Percentiles rank a stretch among this genome's conserved stretches.
Evolutionary conservation across 2,888 invertebrate genomes (phyloP).

Genomic region (Temnothorax ravouxi): DNA sequence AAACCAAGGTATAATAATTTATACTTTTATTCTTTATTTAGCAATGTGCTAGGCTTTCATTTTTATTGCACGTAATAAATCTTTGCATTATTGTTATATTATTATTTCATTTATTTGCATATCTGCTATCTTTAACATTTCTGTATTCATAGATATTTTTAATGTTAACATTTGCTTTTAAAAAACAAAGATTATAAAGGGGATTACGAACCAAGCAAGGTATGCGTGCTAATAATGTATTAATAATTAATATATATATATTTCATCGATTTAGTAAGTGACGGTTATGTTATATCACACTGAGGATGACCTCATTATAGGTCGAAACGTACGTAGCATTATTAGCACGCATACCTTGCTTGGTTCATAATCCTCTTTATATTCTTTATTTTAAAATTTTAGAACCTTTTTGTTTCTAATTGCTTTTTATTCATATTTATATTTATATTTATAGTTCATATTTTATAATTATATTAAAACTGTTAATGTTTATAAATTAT

Average conservation of each 20-base stretch:
- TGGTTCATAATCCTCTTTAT: no score
- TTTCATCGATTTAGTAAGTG: no score
- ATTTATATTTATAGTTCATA: not conserved
- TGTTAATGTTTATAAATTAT: not conserved
- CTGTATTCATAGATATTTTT: not conserved
- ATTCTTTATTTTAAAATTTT: no score
- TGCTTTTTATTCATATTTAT: not conserved
- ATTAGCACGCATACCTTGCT: no score
- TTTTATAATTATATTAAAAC: not conserved
- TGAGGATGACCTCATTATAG: no score
- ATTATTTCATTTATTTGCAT: not conserved
- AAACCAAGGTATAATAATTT: slow-evolving; percentile 10
- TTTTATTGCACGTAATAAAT: not conserved
- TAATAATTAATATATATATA: no score
- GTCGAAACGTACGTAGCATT: no score
- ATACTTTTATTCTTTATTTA: not conserved
- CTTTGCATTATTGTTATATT: not conserved
- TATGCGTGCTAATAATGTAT: no score
- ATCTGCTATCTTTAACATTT: not conserved
- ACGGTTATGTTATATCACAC: no score
- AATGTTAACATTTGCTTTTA: not conserved
- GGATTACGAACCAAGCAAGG: no score
- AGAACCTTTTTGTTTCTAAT: no score
- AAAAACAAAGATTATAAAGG: no score
- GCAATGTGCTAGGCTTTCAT: not conserved